phyloP scores from a whole-genome alignment of 2,888 invertebrate species.

The Anthophora plumipes region DNA sequence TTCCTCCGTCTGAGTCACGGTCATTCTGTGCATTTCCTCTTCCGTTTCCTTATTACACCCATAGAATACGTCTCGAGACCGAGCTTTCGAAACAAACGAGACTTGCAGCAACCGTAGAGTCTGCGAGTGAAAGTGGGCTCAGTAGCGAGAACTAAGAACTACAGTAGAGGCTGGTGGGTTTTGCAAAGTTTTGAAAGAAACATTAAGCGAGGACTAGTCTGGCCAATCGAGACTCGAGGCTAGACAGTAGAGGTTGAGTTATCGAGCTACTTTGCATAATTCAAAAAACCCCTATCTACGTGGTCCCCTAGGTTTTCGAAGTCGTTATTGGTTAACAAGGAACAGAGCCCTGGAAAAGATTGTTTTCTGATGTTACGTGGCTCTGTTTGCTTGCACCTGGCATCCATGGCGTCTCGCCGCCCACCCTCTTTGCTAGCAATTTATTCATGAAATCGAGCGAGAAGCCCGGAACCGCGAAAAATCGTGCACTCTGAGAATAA shows the following conservation, averaged over 20 bases:
- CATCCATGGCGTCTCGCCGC: not conserved
- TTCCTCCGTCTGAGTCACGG: not conserved
- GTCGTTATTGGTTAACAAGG: slow-evolving; percentile 48
- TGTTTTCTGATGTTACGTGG: slow-evolving; percentile 45
- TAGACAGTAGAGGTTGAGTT: slow-evolving; percentile 71
- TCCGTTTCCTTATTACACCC: slow-evolving; percentile 13
- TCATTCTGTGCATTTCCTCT: slow-evolving; percentile 8
- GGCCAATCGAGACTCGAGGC: slow-evolving; percentile 38
- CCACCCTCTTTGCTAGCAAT: not conserved
- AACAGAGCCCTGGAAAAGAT: slow-evolving; percentile 30
- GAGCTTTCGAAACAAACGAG: slow-evolving; percentile 67
- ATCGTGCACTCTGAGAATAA: slow-evolving; percentile 2
- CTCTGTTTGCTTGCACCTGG: slow-evolving; percentile 35
- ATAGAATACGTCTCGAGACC: slow-evolving; percentile 45
- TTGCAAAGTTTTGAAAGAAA: slow-evolving; percentile 72
- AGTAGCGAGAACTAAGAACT: slow-evolving; percentile 6
- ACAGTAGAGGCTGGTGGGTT: slow-evolving; percentile 26
- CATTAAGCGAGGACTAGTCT: slow-evolving; percentile 65
- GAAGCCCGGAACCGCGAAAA: not conserved
- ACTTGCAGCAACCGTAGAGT: slow-evolving; percentile 22
- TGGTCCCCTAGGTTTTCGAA: slow-evolving; percentile 24
- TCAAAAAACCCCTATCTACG: slow-evolving; percentile 54
- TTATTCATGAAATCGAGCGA: slow-evolving; percentile 53
- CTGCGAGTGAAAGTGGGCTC: slow-evolving; percentile 32
- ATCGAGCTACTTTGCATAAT: slow-evolving; percentile 78